These are phyloP conservation scores for Zootermopsis nevadensis DNA, from an alignment of 2,888 invertebrate species.

Conservation along the genomic window DNA sequence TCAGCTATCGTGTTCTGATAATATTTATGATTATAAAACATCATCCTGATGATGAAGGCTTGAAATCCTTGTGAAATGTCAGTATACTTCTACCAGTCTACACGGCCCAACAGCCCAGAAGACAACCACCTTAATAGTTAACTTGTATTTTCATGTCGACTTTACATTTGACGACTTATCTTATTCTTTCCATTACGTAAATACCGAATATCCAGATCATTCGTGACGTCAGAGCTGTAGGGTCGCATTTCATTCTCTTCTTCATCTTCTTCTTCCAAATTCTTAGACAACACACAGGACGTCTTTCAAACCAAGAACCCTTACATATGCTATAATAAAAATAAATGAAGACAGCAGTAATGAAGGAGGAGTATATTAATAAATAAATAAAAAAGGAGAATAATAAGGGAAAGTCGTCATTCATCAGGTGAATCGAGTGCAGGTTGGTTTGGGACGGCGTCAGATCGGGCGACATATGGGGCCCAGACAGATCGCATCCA, in stretches of 20 bases:
- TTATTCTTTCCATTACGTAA: too few species aligned
- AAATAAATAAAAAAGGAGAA: neutral
- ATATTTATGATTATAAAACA: too few species aligned
- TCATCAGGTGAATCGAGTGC: conserved; percentile 22
- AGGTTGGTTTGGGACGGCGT: conserved; percentile 8
- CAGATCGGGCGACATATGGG: conserved; percentile 30
- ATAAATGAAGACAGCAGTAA: neutral
- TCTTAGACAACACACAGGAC: neutral
- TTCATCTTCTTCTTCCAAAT: neutral
- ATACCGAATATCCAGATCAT: neutral
- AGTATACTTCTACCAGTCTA: too few species aligned
- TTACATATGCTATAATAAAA: neutral
- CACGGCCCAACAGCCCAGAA: too few species aligned
- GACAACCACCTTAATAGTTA: too few species aligned
- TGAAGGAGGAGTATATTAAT: conserved; percentile 1
- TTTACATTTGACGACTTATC: too few species aligned
- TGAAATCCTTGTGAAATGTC: too few species aligned
- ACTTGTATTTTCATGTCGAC: too few species aligned
- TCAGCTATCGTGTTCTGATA: too few species aligned
- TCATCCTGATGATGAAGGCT: too few species aligned
- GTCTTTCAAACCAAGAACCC: neutral
- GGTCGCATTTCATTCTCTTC: neutral
- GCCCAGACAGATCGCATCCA: conserved; percentile 16
- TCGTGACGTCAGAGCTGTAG: neutral
- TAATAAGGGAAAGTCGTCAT: conserved; percentile 17